Evolutionary conservation across 2,113 vertebrate genomes (phyloP), one percentile per base, ranked within the genome.

Genomic region (Pycnonotus jocosus): DNA sequence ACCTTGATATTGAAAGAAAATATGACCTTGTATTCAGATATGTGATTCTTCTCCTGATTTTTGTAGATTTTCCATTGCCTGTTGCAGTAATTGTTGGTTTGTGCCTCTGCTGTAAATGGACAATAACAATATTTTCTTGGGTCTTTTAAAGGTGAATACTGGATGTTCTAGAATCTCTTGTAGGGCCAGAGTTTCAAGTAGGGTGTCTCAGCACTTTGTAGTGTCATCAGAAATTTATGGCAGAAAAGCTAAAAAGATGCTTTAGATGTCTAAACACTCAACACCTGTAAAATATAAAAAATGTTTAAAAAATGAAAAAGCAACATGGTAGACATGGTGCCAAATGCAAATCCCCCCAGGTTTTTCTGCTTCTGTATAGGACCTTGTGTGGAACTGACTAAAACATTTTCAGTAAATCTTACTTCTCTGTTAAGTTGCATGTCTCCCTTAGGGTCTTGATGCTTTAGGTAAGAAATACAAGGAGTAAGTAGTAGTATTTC

Each of bases 41-140:
- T 81, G 18, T 16, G 30, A 45, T 70, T 81, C 7, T 86, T 88
- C 53, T 80, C 22, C 30, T 58, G 42, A 23, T 61, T 27, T 65
- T 15, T 2, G 0, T 76, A 42, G 37, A 53, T 73, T 61, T 92
- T 30, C 15, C 7, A 18, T 65, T 0, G 0, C 18, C 13, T 61
- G 8, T 80, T 69, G 13, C 2, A 61, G 18, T 27, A 37, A 27
- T 37, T 1, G 0, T 86, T 57, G 14, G 42, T 69, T 88, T 47
- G 11, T 86, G 40, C 53, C n/a, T 77, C 15, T 1, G 0, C 44
- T 80, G 17, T 81, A 57, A 37, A 61, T 22, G 40, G 30, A 33
- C 7, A 33, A 16, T 40, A 77, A 24, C 12, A 60, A 9, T 57
- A 40, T 47, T 56, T 88, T 58, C 21, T 57, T 80, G 33, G 17